phyloP scores from a whole-genome alignment of 2,113 vertebrate species.

The Bubo bubo region DNA sequence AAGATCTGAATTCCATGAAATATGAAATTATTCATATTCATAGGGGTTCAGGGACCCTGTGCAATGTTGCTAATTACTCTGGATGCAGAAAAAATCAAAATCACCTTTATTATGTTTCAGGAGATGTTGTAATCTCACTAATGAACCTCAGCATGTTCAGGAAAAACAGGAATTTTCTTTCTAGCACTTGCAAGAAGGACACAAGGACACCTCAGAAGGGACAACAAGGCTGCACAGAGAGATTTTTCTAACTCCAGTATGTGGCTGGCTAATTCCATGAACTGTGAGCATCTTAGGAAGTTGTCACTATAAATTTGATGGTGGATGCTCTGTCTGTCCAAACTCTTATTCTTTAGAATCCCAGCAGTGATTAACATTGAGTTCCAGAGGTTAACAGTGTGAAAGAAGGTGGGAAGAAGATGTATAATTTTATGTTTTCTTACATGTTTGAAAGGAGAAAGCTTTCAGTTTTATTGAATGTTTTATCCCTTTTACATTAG shows the following conservation, averaged over 20 bases:
- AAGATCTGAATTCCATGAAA: background rate
- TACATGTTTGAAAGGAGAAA: background rate
- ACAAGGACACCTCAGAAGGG: background rate
- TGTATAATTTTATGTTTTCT: background rate
- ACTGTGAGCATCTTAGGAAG: background rate
- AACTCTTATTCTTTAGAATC: background rate
- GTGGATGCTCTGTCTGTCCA: background rate
- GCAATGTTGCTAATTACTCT: background rate
- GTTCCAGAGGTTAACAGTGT: background rate
- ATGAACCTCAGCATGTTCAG: background rate
- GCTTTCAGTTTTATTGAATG: background rate
- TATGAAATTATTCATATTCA: background rate
- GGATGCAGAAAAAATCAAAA: background rate
- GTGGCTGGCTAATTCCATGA: background rate
- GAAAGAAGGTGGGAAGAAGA: background rate
- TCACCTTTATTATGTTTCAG: background rate
- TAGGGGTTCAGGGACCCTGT: background rate
- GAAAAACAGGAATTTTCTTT: background rate
- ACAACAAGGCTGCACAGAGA: background rate
- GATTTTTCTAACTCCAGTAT: background rate
- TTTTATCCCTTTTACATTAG: slow-evolving; percentile 8
- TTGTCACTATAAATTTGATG: background rate
- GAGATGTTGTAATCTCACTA: background rate
- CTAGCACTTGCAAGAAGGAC: background rate
- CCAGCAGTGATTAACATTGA: background rate